These are phyloP conservation scores for Syndactyla subalaris DNA, from an alignment of 2,797 vertebrate genomes.

Conservation along the genomic window DNA sequence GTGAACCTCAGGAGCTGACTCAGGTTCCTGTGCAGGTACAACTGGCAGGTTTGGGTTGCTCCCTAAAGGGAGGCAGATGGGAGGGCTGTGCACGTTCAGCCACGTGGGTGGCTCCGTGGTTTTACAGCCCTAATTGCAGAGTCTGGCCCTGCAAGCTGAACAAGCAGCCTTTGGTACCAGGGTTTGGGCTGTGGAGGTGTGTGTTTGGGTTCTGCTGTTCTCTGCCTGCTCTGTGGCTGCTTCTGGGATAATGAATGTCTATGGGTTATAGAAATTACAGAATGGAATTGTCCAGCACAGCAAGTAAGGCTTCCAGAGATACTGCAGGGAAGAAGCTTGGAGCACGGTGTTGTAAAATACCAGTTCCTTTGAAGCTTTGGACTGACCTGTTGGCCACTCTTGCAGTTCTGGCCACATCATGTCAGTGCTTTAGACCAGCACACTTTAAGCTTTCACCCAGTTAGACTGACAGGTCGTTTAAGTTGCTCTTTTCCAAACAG, in stretches of 20 bases:
- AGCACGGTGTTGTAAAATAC: neutral
- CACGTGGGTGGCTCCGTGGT: conserved; percentile 60
- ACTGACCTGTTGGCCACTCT: neutral
- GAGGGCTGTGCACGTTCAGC: conserved; percentile 17
- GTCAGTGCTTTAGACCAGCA: neutral
- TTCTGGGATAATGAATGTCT: neutral
- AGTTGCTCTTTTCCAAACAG: neutral
- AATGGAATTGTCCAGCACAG: neutral
- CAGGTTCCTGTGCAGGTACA: conserved; percentile 41
- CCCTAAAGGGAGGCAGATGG: conserved; percentile 52
- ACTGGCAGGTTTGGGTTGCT: conserved; percentile 35
- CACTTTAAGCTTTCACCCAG: neutral
- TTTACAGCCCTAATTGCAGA: conserved; percentile 30
- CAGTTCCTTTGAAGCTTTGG: neutral
- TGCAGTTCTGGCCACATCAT: neutral
- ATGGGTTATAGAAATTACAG: conserved; percentile 44
- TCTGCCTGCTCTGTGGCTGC: neutral
- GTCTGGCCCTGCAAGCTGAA: neutral
- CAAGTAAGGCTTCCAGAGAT: neutral
- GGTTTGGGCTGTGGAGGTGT: neutral
- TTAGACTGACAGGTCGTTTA: neutral
- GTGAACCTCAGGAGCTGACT: conserved; percentile 56
- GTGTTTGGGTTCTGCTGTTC: neutral
- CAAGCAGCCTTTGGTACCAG: neutral
- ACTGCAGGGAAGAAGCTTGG: neutral